phyloP scores from a whole-genome alignment of 2,888 invertebrate genomes.

The Tanytarsus gracilentus region DNA sequence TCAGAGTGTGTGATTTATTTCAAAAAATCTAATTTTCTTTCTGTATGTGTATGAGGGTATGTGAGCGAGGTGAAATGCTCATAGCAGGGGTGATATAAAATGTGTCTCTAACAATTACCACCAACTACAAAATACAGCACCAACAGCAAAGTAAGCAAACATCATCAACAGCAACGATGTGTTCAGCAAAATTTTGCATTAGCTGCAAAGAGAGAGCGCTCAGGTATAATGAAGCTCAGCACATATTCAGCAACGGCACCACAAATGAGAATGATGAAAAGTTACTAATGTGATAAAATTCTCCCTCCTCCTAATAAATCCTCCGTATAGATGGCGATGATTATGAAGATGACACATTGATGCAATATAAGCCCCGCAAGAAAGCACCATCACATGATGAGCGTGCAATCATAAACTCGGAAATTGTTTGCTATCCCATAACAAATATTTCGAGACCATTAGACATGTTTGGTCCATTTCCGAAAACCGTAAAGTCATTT shows the following conservation, averaged over 20 bases:
- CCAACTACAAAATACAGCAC: too few relatives aligned
- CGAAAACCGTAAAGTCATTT: conserved; percentile 52
- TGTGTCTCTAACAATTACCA: conserved; percentile 6
- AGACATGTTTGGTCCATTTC: conserved; percentile 50
- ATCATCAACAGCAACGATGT: too few relatives aligned
- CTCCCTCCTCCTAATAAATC: neutral
- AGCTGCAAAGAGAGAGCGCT: too few relatives aligned
- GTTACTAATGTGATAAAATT: conserved; percentile 2
- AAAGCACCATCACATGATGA: conserved; percentile 19
- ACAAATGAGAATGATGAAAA: neutral
- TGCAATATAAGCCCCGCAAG: too few relatives aligned
- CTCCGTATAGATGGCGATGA: neutral
- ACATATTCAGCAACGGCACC: neutral
- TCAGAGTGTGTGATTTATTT: too few relatives aligned
- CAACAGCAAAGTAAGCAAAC: too few relatives aligned
- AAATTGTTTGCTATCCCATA: conserved; percentile 55
- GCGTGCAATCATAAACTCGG: conserved; percentile 34
- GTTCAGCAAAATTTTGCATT: too few relatives aligned
- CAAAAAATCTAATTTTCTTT: neutral
- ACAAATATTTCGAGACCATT: conserved; percentile 40
- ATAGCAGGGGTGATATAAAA: neutral
- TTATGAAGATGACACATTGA: neutral
- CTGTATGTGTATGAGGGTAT: neutral
- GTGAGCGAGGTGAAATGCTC: neutral
- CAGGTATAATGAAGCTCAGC: too few relatives aligned